Percentiles rank a stretch among this genome's conserved stretches.
phyloP scores from a whole-genome alignment of 53 echinoderm and acorn worm species.

The Temnopleurus reevesii region DNA sequence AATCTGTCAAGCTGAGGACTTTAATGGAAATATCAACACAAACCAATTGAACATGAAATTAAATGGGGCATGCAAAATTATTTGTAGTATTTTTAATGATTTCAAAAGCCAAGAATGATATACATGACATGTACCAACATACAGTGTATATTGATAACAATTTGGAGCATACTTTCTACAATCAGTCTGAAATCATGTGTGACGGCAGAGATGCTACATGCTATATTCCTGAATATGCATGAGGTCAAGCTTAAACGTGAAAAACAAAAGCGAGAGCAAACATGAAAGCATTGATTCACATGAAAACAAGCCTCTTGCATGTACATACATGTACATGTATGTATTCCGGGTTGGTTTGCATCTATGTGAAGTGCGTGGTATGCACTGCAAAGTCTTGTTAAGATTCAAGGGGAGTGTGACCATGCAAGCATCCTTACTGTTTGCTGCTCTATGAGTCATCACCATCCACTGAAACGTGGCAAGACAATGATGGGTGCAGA shows the following conservation, averaged over 20 bases:
- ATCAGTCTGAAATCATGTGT: too few relatives aligned
- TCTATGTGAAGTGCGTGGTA: background rate
- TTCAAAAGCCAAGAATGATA: too few relatives aligned
- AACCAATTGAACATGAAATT: too few relatives aligned
- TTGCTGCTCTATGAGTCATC: constrained; percentile 46
- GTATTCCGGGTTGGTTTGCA: background rate
- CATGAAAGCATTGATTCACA: background rate
- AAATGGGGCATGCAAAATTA: too few relatives aligned
- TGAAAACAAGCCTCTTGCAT: background rate
- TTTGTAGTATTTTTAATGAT: too few relatives aligned
- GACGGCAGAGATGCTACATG: too few relatives aligned
- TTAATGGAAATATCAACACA: too few relatives aligned
- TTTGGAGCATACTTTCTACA: too few relatives aligned
- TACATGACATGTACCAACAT: too few relatives aligned
- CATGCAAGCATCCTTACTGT: constrained; percentile 39
- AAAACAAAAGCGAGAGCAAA: background rate
- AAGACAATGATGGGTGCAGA: constrained; percentile 15
- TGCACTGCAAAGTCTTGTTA: background rate
- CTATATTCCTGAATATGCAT: too few relatives aligned
- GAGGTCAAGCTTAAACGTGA: background rate
- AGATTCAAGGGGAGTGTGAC: constrained; percentile 18
- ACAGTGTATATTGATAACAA: background rate
- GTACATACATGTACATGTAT: background rate
- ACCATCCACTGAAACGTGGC: constrained; percentile 47
- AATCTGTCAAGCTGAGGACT: too few relatives aligned